These are phyloP conservation scores for Chaenodraco wilsoni DNA, from an alignment of 2,797 vertebrate species.

Conservation along the genomic window DNA sequence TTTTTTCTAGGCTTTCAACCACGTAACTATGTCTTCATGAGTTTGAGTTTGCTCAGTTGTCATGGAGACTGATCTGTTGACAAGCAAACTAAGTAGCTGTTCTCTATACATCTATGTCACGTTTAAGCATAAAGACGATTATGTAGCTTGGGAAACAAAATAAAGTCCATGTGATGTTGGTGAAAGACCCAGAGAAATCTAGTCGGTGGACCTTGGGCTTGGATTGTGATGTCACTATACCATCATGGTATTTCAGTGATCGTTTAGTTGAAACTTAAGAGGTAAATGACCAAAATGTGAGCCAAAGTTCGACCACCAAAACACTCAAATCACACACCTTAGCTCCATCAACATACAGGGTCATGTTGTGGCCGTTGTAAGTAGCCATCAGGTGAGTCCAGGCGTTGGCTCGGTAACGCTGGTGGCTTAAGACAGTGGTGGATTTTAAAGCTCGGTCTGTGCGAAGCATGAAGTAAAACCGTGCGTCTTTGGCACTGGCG, in stretches of 20 bases:
- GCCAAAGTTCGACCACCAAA: not conserved
- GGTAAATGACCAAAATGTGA: not conserved
- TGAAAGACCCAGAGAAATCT: not conserved
- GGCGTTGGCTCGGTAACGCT: constrained; percentile 82
- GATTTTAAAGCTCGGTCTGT: constrained; percentile 88
- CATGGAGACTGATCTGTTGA: not conserved
- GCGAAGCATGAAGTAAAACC: constrained; percentile 94
- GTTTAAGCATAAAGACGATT: not conserved
- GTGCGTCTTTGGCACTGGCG: constrained; percentile 85
- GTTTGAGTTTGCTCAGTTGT: not conserved
- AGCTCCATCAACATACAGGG: constrained; percentile 90
- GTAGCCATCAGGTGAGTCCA: constrained; percentile 93
- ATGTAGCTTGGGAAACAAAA: not conserved
- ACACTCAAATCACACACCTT: constrained; percentile 73
- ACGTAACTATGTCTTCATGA: not conserved
- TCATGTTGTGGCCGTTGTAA: constrained; percentile 89
- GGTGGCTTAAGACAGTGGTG: constrained; percentile 84
- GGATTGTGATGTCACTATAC: not conserved
- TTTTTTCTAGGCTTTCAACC: not conserved
- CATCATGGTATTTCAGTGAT: not conserved
- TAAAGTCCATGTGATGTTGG: not conserved
- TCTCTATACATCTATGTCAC: too few species aligned
- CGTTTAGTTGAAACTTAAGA: not conserved
- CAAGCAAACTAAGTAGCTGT: not conserved
- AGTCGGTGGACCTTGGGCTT: not conserved